Conservation (phyloP, 92 coral and sea anemone species). For the Phenganax stokvisi region DNA sequence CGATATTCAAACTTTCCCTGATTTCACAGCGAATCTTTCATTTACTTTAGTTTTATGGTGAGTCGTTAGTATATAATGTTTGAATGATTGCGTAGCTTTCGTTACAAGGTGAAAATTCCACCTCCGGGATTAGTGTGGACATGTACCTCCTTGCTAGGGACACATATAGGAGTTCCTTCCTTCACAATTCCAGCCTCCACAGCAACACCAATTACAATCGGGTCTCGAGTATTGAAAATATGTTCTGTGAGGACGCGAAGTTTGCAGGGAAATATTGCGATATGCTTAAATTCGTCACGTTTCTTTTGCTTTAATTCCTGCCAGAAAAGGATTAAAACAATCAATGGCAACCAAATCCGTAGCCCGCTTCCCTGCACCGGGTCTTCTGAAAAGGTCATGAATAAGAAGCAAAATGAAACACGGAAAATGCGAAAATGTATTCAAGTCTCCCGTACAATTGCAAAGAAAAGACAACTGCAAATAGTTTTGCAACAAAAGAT, state of each 20-base stretch:
- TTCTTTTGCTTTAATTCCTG: constrained; percentile 89
- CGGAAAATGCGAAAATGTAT: no score
- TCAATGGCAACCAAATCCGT: neutral
- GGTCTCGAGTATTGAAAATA: constrained; percentile 82
- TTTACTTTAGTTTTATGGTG: no score
- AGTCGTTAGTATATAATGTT: neutral
- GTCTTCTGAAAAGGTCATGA: no score
- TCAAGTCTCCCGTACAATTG: no score
- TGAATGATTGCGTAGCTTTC: neutral
- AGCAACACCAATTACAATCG: constrained; percentile 84
- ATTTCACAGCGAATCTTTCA: no score
- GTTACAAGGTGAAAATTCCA: neutral
- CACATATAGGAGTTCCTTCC: constrained; percentile 83
- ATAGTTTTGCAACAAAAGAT: no score
- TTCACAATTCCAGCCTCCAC: constrained; percentile 86
- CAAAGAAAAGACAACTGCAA: no score
- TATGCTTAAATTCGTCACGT: constrained; percentile 77
- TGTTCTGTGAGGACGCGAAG: constrained; percentile 88
- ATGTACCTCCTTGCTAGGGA: constrained; percentile 75
- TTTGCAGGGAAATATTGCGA: constrained; percentile 95
- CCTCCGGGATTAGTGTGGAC: neutral
- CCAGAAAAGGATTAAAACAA: neutral
- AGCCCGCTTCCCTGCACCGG: no score
- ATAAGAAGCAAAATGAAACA: no score
- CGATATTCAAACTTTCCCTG: no score